Conservation (phyloP, 2,888 invertebrate genomes). For the Plagodis pulveraria region DNA sequence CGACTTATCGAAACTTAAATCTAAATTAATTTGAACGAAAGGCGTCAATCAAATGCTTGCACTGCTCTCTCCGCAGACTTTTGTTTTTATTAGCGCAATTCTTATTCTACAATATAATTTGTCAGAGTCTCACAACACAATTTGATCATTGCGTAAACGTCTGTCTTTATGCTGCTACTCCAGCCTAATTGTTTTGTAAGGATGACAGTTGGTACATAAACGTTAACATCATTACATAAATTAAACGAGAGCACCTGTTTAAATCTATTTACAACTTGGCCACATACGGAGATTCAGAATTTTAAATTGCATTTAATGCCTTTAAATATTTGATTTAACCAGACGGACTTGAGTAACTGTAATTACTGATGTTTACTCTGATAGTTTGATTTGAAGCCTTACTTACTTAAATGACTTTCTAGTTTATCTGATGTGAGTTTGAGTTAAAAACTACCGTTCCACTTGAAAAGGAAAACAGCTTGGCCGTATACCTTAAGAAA, state of each 20-base stretch:
- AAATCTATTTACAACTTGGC: constrained; percentile 43
- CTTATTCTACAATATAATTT: constrained; percentile 18
- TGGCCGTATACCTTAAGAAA: no score
- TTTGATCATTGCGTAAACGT: constrained; percentile 23
- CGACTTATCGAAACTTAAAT: constrained; percentile 34
- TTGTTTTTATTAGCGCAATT: constrained; percentile 7
- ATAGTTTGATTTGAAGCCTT: no score
- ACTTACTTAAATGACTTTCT: no score
- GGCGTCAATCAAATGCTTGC: constrained; percentile 37
- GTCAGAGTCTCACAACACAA: constrained; percentile 24
- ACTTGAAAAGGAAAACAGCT: no score
- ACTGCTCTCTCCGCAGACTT: constrained; percentile 23
- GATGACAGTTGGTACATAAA: constrained; percentile 24
- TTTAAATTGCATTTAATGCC: constrained; percentile 29
- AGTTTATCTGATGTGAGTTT: no score
- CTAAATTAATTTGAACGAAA: constrained; percentile 37
- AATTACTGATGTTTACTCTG: no score
- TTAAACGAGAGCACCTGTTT: constrained; percentile 25
- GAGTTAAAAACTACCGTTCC: no score
- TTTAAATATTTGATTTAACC: no score
- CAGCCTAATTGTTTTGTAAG: constrained; percentile 19
- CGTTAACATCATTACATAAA: constrained; percentile 38
- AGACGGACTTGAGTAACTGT: no score
- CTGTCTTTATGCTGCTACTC: constrained; percentile 13
- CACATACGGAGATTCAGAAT: constrained; percentile 37